Evolutionary conservation across 1,140 invertebrate genomes (phyloP).

Genomic region (Lasioglossum baleicum): DNA sequence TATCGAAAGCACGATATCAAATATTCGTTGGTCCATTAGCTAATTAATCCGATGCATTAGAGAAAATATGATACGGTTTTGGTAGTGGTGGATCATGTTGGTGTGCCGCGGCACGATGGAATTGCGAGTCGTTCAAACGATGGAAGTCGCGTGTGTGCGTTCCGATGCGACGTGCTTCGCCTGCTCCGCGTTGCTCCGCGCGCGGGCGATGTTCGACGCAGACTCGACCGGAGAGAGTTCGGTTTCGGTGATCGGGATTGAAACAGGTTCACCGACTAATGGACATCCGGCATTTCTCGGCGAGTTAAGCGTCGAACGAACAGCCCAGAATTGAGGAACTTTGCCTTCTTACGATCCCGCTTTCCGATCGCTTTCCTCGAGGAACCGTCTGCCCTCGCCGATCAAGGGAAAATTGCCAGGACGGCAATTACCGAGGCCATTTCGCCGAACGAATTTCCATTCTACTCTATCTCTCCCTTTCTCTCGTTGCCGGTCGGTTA

Average conservation of each 20-base stretch:
- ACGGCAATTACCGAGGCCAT: constrained; percentile 1
- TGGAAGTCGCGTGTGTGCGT: constrained; percentile 52
- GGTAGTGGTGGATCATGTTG: constrained; percentile 61
- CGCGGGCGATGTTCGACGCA: not conserved
- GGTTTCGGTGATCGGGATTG: constrained; percentile 56
- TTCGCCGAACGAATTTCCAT: constrained; percentile 7
- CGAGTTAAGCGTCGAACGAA: constrained; percentile 62
- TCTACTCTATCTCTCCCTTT: too few relatives aligned
- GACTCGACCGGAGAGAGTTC: constrained; percentile 31
- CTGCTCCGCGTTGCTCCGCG: too few relatives aligned
- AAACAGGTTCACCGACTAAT: constrained; percentile 67
- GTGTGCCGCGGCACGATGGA: constrained; percentile 43
- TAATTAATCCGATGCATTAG: constrained; percentile 76
- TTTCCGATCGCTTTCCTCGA: not conserved
- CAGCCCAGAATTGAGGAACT: constrained; percentile 40
- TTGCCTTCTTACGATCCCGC: constrained; percentile 15
- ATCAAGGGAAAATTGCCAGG: not conserved
- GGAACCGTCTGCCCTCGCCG: not conserved
- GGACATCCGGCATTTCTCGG: constrained; percentile 71
- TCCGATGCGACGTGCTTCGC: too few relatives aligned
- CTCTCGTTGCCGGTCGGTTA: not conserved
- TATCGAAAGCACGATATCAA: constrained; percentile 53
- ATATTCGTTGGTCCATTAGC: constrained; percentile 77
- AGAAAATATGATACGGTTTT: constrained; percentile 67
- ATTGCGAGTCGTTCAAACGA: constrained; percentile 56